These are phyloP conservation scores for Lophotis ruficrista DNA, from an alignment of 2,113 vertebrate species.

Conservation along the genomic window DNA sequence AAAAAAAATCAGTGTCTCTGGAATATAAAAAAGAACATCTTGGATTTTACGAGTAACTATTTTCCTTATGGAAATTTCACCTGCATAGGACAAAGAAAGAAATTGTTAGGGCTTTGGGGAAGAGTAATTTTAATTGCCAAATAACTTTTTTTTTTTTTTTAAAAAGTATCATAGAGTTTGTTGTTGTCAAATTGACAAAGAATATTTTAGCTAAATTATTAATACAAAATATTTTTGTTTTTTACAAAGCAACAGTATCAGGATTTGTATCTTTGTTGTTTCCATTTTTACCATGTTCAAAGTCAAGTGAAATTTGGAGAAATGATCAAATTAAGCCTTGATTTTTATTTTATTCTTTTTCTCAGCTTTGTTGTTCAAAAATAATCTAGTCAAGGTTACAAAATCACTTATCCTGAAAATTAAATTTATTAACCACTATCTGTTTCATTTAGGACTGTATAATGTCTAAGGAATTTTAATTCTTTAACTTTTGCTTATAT, in stretches of 20 bases:
- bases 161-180: not conserved
- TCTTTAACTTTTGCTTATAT: not conserved
- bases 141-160: not conserved
- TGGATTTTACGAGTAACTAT: slow-evolving; percentile 15
- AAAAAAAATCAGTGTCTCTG: not conserved
- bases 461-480: not conserved
- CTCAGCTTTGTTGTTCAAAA: not conserved
- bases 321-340: not conserved
- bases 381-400: not conserved
- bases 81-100: not conserved
- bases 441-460: not conserved
- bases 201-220: slow-evolving; percentile 31
- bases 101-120: not conserved
- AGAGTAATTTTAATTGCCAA: not conserved
- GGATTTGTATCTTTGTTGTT: slow-evolving; percentile 14
- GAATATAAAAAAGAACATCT: not conserved
- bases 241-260: not conserved
- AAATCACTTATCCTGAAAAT: not conserved
- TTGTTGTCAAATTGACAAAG: not conserved
- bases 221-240: not conserved
- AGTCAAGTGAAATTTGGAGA: slow-evolving; percentile 18
- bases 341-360: not conserved
- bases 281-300: not conserved
- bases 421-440: not conserved
- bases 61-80: not conserved